Evolutionary conservation across 2,888 invertebrate species (phyloP).

Genomic region (Crocallis elinguaria): DNA sequence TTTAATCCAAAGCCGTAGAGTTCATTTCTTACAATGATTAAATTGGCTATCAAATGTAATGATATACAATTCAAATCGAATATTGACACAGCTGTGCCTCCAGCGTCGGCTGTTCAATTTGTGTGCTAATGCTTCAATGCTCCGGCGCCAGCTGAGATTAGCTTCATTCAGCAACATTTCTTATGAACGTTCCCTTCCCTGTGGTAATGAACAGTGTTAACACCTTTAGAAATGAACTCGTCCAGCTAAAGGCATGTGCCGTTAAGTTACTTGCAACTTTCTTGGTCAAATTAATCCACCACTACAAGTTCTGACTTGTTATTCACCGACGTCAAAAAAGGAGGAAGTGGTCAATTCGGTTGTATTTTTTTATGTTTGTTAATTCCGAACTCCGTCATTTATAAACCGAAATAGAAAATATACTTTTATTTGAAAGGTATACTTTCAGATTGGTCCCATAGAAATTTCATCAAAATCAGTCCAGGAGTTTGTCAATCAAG

Average conservation of each 20-base stretch:
- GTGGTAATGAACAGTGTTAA: slow-evolving; percentile 1
- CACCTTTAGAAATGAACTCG: slow-evolving; percentile 6
- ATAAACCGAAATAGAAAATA: too few species aligned
- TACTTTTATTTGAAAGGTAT: too few species aligned
- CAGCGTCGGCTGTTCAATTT: slow-evolving; percentile 46
- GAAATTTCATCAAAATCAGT: too few species aligned
- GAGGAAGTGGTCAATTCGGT: too few species aligned
- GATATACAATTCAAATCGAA: slow-evolving; percentile 38
- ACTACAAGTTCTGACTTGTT: too few species aligned
- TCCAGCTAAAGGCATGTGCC: not conserved
- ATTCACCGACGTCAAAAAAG: too few species aligned
- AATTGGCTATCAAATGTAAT: slow-evolving; percentile 22
- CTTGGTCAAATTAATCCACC: not conserved
- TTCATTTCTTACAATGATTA: slow-evolving; percentile 2
- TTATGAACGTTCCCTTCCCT: not conserved
- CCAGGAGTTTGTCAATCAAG: too few species aligned
- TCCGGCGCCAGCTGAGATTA: slow-evolving; percentile 30
- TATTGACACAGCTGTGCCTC: slow-evolving; percentile 51
- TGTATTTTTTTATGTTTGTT: too few species aligned
- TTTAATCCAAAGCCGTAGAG: slow-evolving; percentile 6
- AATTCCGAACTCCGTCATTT: too few species aligned
- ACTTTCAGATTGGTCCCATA: too few species aligned
- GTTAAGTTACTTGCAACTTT: not conserved
- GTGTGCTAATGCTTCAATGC: slow-evolving; percentile 46
- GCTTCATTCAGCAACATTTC: slow-evolving; percentile 34